phyloP scores from a whole-genome alignment of 2,113 vertebrate genomes.

The Circaetus cinerascens region DNA sequence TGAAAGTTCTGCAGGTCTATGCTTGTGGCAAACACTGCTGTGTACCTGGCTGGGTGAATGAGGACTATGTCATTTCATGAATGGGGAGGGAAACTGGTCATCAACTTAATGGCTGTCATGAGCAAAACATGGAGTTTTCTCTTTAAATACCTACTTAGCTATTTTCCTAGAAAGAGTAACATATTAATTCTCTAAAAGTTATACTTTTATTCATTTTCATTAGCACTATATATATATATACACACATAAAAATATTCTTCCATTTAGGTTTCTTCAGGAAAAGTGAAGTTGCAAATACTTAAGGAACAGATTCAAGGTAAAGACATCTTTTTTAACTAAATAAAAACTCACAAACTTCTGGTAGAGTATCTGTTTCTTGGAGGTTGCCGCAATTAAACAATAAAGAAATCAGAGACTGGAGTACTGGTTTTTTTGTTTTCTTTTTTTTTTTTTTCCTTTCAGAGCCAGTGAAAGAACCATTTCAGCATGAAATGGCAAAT shows the following conservation, averaged over 20 bases:
- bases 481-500: background rate
- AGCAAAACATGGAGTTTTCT: background rate
- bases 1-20: background rate
- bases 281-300: slow-evolving; percentile 83
- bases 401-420: background rate
- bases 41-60: no score
- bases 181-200: background rate
- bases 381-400: background rate
- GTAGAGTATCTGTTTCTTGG: background rate
- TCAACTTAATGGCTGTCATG: background rate
- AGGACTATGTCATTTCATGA: background rate
- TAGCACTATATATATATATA: background rate
- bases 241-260: background rate
- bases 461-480: slow-evolving; percentile 55
- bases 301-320: slow-evolving; percentile 81
- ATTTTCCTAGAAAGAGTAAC: background rate
- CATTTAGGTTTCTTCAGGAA: slow-evolving; percentile 79
- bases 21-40: background rate
- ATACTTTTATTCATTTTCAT: background rate
- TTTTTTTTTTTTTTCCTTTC: background rate
- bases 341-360: background rate
- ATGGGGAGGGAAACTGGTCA: background rate
- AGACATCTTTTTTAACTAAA: background rate
- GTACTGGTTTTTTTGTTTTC: accelerated
- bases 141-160: background rate